phyloP scores from a whole-genome alignment of 1,140 invertebrate genomes.

The Brachionus sp. region DNA sequence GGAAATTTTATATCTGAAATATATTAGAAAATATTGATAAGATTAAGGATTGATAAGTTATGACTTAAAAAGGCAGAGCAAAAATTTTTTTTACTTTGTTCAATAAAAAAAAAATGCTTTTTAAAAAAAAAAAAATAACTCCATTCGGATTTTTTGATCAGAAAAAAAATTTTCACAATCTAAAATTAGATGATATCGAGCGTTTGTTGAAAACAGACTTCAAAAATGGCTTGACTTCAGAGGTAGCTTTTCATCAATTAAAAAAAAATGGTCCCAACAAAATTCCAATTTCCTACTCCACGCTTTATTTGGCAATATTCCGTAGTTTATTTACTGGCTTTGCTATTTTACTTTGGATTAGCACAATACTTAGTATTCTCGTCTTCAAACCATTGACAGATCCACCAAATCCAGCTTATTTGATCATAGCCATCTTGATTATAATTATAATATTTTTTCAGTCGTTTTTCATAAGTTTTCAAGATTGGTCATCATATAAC shows the following conservation, averaged over 20 bases:
- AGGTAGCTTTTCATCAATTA: neutral
- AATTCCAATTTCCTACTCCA: neutral
- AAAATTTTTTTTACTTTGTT: neutral
- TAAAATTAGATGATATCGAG: neutral
- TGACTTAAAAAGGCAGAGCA: neutral
- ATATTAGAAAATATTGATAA: neutral
- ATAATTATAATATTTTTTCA: conserved; percentile 19
- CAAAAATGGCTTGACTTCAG: neutral
- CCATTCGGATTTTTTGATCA: neutral
- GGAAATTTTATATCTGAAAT: neutral
- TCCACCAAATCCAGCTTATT: conserved; percentile 1
- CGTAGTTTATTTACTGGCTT: conserved; percentile 30
- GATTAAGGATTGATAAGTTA: neutral
- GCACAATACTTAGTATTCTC: neutral
- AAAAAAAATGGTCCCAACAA: neutral
- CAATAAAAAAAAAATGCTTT: neutral
- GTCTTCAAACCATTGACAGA: neutral
- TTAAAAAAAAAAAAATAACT: conserved; percentile 17
- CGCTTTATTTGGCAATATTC: neutral
- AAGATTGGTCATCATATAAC: conserved; percentile 37
- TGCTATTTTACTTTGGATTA: neutral
- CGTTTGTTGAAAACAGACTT: neutral
- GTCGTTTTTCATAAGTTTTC: conserved; percentile 37
- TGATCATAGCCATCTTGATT: neutral
- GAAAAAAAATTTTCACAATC: conserved; percentile 13